Evolutionary conservation across 23 tunicate species (phyloP).

Genomic region (Oikopleura dioica): DNA sequence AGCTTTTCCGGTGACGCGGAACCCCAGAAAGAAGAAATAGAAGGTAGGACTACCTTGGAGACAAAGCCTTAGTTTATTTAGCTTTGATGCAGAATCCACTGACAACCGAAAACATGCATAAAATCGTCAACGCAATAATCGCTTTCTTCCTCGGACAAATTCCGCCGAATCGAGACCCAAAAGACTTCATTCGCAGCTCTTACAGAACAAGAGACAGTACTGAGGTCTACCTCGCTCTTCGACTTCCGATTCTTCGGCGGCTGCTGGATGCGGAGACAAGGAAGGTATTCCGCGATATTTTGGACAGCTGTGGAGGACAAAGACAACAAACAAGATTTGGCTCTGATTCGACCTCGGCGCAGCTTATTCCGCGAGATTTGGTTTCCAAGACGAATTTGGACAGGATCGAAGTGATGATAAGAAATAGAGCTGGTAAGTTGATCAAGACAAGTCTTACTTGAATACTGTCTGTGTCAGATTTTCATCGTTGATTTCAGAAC

Average conservation of each 20-base stretch:
- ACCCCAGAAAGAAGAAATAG: too few species aligned
- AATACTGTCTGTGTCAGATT: too few species aligned
- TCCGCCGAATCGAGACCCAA: not conserved
- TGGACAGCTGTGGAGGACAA: constrained; percentile 1
- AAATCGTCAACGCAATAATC: not conserved
- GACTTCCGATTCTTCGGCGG: not conserved
- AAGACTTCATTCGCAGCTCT: constrained; percentile 2
- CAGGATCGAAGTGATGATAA: not conserved
- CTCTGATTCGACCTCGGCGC: constrained; percentile 8
- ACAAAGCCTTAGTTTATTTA: too few species aligned
- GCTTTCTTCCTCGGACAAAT: not conserved
- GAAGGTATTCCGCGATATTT: not conserved
- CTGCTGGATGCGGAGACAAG: not conserved
- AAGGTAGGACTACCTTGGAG: too few species aligned
- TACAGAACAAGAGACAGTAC: not conserved
- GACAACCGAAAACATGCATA: too few species aligned
- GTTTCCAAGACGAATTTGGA: not conserved
- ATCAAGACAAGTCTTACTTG: too few species aligned
- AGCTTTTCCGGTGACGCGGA: too few species aligned
- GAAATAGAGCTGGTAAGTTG: not conserved
- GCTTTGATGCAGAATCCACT: too few species aligned
- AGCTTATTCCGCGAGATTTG: not conserved
- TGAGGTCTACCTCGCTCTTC: not conserved
- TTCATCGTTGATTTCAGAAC: too few species aligned
- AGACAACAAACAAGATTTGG: constrained; percentile 9